phyloP scores from a whole-genome alignment of 2,888 invertebrate species.

The Julus scandinavius region DNA sequence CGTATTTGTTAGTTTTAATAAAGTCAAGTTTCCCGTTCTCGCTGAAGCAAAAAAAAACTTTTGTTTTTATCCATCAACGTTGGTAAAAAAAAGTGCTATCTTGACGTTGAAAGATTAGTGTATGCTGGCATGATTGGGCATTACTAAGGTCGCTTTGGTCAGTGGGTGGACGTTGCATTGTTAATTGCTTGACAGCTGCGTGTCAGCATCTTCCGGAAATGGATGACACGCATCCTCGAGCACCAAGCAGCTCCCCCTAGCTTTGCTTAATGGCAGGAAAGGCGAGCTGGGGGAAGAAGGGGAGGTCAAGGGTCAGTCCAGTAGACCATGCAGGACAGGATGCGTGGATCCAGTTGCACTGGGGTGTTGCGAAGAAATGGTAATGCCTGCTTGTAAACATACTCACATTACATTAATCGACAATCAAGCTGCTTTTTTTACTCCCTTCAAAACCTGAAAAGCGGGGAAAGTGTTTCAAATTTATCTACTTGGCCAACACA shows the following conservation, averaged over 20 bases:
- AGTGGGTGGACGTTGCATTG: slow-evolving; percentile 24
- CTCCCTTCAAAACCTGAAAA: neutral
- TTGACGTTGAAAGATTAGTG: neutral
- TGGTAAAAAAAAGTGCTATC: neutral
- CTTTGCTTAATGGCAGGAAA: slow-evolving; percentile 40
- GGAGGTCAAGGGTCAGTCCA: slow-evolving; percentile 17
- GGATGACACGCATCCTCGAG: slow-evolving; percentile 36
- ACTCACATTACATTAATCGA: neutral
- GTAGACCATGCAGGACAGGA: slow-evolving; percentile 16
- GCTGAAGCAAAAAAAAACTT: neutral
- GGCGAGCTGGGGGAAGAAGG: neutral
- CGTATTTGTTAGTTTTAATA: no score
- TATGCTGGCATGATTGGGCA: neutral
- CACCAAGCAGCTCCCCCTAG: slow-evolving; percentile 26
- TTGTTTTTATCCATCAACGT: neutral
- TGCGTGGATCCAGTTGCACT: slow-evolving; percentile 13
- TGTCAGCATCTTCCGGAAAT: slow-evolving; percentile 17
- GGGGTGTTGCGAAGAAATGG: slow-evolving; percentile 24
- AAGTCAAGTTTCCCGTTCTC: no score
- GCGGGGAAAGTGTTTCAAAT: neutral
- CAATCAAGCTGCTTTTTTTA: neutral
- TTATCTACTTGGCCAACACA: neutral
- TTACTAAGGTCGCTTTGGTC: neutral
- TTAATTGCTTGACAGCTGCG: slow-evolving; percentile 25
- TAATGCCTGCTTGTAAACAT: neutral